Percentiles rank a stretch among this genome's conserved stretches.
These are phyloP conservation scores for Strigamia maritima DNA, from an alignment of 2,888 invertebrate genomes.

Conservation along the genomic window DNA sequence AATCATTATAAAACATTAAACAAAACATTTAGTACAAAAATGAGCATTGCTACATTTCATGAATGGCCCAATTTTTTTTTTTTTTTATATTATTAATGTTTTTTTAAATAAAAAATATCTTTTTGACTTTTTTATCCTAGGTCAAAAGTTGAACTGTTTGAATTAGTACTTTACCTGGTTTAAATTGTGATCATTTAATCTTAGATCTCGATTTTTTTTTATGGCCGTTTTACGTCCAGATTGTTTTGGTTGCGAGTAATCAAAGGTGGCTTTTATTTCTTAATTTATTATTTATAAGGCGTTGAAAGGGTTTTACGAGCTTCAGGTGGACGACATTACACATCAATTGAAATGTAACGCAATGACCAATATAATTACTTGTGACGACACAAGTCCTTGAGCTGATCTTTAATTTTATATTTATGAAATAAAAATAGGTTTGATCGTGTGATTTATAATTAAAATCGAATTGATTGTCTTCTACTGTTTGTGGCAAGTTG, in stretches of 20 bases:
- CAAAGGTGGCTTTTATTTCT: neutral
- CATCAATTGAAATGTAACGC: neutral
- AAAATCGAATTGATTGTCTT: neutral
- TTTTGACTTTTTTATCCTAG: no score
- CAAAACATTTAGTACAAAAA: no score
- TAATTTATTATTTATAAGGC: neutral
- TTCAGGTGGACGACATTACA: neutral
- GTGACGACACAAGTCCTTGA: neutral
- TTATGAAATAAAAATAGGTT: neutral
- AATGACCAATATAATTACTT: neutral
- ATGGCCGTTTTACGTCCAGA: no score
- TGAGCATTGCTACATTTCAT: no score
- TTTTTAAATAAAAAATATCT: no score
- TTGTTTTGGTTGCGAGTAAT: neutral
- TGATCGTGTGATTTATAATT: neutral
- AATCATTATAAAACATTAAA: no score
- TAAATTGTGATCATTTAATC: no score
- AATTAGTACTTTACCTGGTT: no score
- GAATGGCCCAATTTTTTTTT: no score
- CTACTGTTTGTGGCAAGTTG: neutral
- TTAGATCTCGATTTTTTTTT: no score
- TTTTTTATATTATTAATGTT: no score
- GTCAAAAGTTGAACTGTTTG: no score
- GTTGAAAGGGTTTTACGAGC: conserved; percentile 1
- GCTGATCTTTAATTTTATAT: neutral